Percentiles rank a stretch among this genome's conserved stretches.
These are phyloP conservation scores for Apus apus DNA, from an alignment of 2,113 vertebrate species.

Conservation along the genomic window DNA sequence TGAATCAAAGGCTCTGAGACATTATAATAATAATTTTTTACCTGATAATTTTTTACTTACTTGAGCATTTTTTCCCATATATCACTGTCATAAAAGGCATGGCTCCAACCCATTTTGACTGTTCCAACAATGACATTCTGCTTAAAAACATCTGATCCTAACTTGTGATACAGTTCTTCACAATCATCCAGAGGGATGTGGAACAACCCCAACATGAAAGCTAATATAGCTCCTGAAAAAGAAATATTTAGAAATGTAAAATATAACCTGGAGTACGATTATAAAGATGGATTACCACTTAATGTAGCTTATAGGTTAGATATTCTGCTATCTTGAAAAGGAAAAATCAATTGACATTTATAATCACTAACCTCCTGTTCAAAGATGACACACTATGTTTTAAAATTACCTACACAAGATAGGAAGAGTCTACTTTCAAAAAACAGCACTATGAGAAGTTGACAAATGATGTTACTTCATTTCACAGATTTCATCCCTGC, in stretches of 20 bases:
- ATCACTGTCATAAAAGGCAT: conserved; percentile 96
- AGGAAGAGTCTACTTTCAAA: background rate
- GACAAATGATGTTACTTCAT: background rate
- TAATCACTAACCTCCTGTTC: background rate
- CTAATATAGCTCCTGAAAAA: conserved; percentile 90
- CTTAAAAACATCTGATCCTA: conserved; percentile 95
- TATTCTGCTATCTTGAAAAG: background rate
- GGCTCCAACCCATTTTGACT: conserved; percentile 98
- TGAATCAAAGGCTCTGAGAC: background rate
- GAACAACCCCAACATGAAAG: conserved; percentile 94
- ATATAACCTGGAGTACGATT: background rate
- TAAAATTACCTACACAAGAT: background rate
- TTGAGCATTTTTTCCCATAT: conserved; percentile 94
- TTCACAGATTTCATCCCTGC: background rate
- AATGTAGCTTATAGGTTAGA: background rate
- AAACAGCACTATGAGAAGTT: background rate
- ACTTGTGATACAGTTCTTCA: conserved; percentile 90
- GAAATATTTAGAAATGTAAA: conserved; percentile 28
- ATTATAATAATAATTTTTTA: background rate
- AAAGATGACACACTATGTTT: background rate
- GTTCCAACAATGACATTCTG: conserved; percentile 96
- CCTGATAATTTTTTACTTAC: conserved; percentile 77
- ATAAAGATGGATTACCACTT: background rate
- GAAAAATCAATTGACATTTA: background rate
- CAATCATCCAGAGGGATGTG: conserved; percentile 91